Conservation (phyloP, 2,113 vertebrate species). For the Nymphicus hollandicus region DNA sequence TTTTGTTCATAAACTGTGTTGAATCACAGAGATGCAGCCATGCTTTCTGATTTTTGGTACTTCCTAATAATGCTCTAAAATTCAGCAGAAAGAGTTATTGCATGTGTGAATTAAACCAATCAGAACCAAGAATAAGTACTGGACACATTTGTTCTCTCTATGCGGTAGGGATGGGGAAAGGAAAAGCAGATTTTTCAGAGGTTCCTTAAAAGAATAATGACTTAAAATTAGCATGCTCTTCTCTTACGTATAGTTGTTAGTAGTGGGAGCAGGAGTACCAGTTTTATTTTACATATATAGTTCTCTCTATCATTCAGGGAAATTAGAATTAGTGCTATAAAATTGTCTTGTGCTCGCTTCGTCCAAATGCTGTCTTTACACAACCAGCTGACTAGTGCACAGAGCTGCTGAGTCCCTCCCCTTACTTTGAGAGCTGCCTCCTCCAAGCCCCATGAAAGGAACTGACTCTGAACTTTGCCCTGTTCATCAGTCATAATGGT, state of each 20-base stretch:
- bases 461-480: not conserved
- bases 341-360: not conserved
- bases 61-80: not conserved
- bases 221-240: not conserved
- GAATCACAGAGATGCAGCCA: not conserved
- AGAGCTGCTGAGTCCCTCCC: not conserved
- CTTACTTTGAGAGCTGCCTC: not conserved
- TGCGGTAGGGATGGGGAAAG: not conserved
- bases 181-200: not conserved
- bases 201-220: not conserved
- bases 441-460: not conserved
- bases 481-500: not conserved
- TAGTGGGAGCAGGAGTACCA: not conserved
- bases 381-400: not conserved
- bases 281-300: not conserved
- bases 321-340: not conserved
- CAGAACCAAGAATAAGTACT: not conserved
- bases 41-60: not conserved
- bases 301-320: not conserved
- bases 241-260: not conserved
- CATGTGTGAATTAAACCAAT: not conserved
- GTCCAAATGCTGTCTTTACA: not conserved
- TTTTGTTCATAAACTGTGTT: not conserved
- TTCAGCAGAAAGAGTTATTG: not conserved
- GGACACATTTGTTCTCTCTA: not conserved